phyloP scores from a whole-genome alignment of 1,140 invertebrate species.

The Cylas formicarius region DNA sequence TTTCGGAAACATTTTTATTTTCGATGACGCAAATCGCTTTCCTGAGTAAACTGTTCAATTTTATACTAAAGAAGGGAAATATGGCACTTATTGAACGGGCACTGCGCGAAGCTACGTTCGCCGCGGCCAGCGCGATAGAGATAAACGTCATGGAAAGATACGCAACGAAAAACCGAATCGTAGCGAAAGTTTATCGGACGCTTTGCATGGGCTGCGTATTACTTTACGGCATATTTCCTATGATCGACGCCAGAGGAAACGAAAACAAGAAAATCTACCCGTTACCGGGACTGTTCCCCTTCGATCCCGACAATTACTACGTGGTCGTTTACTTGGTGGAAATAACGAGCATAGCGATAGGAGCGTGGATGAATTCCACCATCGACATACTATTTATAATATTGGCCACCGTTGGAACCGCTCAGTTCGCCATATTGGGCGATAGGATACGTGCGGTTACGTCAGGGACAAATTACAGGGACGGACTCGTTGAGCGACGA shows the following conservation, averaged over 20 bases:
- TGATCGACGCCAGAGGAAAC: not conserved
- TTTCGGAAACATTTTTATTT: constrained; percentile 16
- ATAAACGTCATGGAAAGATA: no score
- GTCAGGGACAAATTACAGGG: not conserved
- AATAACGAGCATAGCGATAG: constrained; percentile 11
- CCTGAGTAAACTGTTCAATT: constrained; percentile 16
- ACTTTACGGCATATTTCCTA: constrained; percentile 5
- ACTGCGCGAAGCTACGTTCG: constrained; percentile 7
- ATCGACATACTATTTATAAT: constrained; percentile 15
- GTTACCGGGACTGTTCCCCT: constrained; percentile 16
- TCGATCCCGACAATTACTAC: constrained; percentile 19
- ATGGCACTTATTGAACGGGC: constrained; percentile 5
- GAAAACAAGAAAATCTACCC: constrained; percentile 13
- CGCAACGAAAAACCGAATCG: no score
- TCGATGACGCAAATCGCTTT: constrained; percentile 18
- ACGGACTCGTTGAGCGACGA: not conserved
- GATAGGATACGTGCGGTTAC: constrained; percentile 10
- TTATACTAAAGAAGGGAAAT: constrained; percentile 1
- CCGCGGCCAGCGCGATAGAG: not conserved
- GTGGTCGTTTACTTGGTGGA: constrained; percentile 5
- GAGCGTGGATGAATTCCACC: constrained; percentile 15
- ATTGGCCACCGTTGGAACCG: constrained; percentile 4
- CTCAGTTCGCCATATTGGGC: constrained; percentile 15
- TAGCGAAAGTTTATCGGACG: not conserved
- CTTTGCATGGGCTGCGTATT: not conserved